Evolutionary conservation across 2,888 invertebrate genomes (phyloP).

Genomic region (Drosophila stalkeri): DNA sequence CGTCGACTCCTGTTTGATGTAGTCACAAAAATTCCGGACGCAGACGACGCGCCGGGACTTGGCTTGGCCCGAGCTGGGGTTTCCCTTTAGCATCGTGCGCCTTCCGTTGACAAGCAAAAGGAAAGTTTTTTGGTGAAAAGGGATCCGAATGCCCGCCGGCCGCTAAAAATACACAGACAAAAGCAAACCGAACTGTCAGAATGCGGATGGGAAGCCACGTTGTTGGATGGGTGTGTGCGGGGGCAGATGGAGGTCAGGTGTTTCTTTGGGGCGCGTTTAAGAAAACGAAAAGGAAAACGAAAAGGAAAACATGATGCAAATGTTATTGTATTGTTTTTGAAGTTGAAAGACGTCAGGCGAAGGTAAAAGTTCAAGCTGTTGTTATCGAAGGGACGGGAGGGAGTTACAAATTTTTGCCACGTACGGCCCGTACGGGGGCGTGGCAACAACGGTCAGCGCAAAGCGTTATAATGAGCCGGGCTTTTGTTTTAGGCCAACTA

Average conservation of each 20-base stretch:
- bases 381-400: conserved; percentile 4
- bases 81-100: conserved; percentile 41
- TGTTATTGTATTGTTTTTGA: conserved; percentile 64
- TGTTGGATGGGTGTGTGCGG: background rate
- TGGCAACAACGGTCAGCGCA: conserved; percentile 45
- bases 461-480: conserved; percentile 61
- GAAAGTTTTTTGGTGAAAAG: conserved; percentile 54
- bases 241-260: conserved; percentile 28
- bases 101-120: conserved; percentile 65
- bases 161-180: conserved; percentile 59
- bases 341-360: conserved; percentile 45
- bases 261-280: conserved; percentile 13
- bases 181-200: conserved; percentile 34
- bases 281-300: conserved; percentile 23
- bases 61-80: conserved; percentile 40
- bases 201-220: background rate
- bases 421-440: conserved; percentile 18
- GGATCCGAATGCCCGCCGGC: conserved; percentile 61
- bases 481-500: conserved; percentile 32
- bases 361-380: conserved; percentile 58
- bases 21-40: conserved; percentile 43
- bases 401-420: background rate
- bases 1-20: conserved; percentile 57
- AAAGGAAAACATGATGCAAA: conserved; percentile 54
- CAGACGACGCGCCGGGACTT: conserved; percentile 17